These are phyloP conservation scores for Notodromas monacha DNA, from an alignment of 2,888 invertebrate genomes.

Conservation along the genomic window DNA sequence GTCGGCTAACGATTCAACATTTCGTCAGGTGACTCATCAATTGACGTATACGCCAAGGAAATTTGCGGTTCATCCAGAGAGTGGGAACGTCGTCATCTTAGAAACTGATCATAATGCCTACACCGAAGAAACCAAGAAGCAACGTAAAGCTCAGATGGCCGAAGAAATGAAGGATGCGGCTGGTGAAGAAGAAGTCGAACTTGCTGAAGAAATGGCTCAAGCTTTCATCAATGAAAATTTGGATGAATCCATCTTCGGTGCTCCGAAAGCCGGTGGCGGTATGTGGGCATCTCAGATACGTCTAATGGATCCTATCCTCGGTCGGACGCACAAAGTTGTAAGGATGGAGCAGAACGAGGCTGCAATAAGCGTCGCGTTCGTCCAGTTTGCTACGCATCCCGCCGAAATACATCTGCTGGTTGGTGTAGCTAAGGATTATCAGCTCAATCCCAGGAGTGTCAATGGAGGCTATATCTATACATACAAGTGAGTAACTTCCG, in stretches of 20 bases:
- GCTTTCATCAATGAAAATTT: constrained; percentile 76
- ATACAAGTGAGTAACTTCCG: constrained; percentile 36
- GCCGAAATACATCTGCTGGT: constrained; percentile 33
- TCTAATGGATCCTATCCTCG: constrained; percentile 50
- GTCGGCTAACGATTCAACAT: constrained; percentile 13
- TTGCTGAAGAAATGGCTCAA: constrained; percentile 89
- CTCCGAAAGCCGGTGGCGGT: constrained; percentile 68
- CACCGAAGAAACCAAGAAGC: constrained; percentile 78
- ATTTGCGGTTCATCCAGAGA: constrained; percentile 68
- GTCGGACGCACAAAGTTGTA: constrained; percentile 38
- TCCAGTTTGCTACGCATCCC: constrained; percentile 34
- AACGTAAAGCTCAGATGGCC: constrained; percentile 76
- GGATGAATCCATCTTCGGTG: constrained; percentile 71
- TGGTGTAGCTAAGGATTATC: constrained; percentile 62
- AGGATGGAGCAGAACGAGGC: constrained; percentile 84
- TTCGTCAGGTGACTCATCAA: constrained; percentile 37
- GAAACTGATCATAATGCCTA: constrained; percentile 97
- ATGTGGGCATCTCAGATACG: constrained; percentile 81
- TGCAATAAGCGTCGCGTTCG: constrained; percentile 31
- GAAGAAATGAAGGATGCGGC: constrained; percentile 94
- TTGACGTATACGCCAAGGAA: constrained; percentile 82
- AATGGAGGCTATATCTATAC: constrained; percentile 54
- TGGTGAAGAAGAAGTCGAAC: constrained; percentile 69
- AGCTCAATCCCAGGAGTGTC: constrained; percentile 53
- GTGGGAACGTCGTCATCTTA: constrained; percentile 54